Percentiles rank a stretch among this genome's conserved stretches.
These are phyloP conservation scores for Yasuhikotakia modesta DNA, from an alignment of 2,797 vertebrate species.

Conservation along the genomic window DNA sequence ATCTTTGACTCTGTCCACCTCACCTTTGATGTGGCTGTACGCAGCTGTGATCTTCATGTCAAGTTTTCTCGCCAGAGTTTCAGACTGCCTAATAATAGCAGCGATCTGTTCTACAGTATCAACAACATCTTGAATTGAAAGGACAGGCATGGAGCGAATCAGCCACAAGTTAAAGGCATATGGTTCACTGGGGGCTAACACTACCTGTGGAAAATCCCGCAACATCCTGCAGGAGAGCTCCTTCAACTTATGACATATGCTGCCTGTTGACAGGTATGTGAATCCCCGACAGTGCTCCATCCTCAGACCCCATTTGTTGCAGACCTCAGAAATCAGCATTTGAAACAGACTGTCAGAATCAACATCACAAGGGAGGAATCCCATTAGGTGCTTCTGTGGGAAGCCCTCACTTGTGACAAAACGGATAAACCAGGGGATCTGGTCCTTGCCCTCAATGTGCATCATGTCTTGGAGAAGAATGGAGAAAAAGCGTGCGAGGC, in stretches of 20 bases:
- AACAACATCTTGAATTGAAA: constrained; percentile 84
- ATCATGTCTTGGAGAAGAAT: constrained; percentile 88
- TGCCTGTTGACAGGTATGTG: constrained; percentile 87
- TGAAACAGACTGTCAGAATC: constrained; percentile 85
- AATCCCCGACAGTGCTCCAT: constrained; percentile 96
- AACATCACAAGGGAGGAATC: constrained; percentile 88
- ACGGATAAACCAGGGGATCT: constrained; percentile 87
- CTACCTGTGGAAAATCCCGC: constrained; percentile 91
- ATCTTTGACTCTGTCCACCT: constrained; percentile 84
- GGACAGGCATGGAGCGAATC: constrained; percentile 89
- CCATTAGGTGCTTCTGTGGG: constrained; percentile 91
- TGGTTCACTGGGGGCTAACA: constrained; percentile 89
- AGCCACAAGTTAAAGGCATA: constrained; percentile 96
- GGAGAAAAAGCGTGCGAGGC: constrained; percentile 87
- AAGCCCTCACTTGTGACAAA: constrained; percentile 90
- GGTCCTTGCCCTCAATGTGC: constrained; percentile 86
- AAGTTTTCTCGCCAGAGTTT: constrained; percentile 82
- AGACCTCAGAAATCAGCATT: constrained; percentile 85
- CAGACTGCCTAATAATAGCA: constrained; percentile 81
- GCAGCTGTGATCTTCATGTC: constrained; percentile 83
- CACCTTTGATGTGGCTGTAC: constrained; percentile 85
- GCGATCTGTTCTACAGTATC: constrained; percentile 89
- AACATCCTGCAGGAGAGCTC: constrained; percentile 87
- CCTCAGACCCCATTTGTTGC: constrained; percentile 92
- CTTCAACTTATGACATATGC: constrained; percentile 91